A percentile compares a stretch with the other conserved stretches of the same genome.
phyloP scores from a whole-genome alignment of 2,113 vertebrate genomes.

The Poeciliopsis retropinna region DNA sequence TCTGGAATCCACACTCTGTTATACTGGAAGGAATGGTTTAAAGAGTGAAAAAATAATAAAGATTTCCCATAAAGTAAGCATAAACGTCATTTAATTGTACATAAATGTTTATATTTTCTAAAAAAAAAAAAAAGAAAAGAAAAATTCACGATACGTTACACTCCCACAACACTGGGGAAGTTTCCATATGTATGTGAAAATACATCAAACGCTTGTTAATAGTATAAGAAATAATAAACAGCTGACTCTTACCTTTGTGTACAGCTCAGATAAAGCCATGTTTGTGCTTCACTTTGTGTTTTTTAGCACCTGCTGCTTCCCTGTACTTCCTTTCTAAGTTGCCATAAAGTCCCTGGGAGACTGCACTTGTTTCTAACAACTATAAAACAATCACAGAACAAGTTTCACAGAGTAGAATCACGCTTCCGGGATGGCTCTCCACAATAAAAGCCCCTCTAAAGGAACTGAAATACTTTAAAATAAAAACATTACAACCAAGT shows the following conservation, averaged over 20 bases:
- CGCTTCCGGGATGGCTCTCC: background rate
- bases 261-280: constrained; percentile 90
- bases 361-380: background rate
- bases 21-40: constrained; percentile 77
- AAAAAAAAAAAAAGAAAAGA: background rate
- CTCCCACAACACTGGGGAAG: constrained; percentile 19
- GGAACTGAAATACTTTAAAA: background rate
- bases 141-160: background rate
- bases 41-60: background rate
- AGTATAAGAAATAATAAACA: background rate
- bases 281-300: constrained; percentile 39
- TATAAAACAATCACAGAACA: constrained; percentile 1
- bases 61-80: background rate
- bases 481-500: background rate
- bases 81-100: background rate
- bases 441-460: constrained; percentile 30
- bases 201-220: background rate
- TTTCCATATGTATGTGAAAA: constrained; percentile 64
- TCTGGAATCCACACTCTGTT: constrained; percentile 98
- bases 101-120: background rate
- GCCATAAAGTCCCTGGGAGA: constrained; percentile 15
- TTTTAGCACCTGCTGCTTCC: constrained; percentile 30
- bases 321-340: constrained; percentile 28
- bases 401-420: background rate
- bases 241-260: constrained; percentile 85